These are phyloP conservation scores for Oncorhynchus keta DNA, from an alignment of 2,113 vertebrate species.

Conservation along the genomic window DNA sequence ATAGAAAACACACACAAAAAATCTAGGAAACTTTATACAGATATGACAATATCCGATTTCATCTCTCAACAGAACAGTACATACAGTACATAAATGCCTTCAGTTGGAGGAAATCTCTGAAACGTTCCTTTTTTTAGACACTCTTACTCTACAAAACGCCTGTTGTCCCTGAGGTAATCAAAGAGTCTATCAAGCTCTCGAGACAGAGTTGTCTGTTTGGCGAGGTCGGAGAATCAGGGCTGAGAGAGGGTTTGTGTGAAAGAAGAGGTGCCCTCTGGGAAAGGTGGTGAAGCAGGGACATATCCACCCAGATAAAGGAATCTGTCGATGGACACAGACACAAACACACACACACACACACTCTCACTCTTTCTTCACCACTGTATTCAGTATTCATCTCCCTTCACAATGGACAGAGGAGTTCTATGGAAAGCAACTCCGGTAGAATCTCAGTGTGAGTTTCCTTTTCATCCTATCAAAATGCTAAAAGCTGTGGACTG, in stretches of 20 bases:
- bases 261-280: neutral
- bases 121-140: neutral
- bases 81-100: neutral
- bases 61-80: too few relatives aligned
- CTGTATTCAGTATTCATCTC: too few relatives aligned
- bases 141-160: neutral
- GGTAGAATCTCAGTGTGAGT: too few relatives aligned
- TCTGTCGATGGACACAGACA: neutral
- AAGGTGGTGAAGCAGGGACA: neutral
- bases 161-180: neutral
- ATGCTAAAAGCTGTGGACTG: neutral
- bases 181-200: slow-evolving; percentile 10
- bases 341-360: neutral
- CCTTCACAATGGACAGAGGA: too few relatives aligned
- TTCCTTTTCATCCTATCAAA: too few relatives aligned
- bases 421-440: too few relatives aligned
- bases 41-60: too few relatives aligned
- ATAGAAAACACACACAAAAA: too few relatives aligned
- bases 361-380: too few relatives aligned
- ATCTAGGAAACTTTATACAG: too few relatives aligned
- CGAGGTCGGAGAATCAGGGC: neutral
- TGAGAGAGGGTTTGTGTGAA: neutral
- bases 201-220: neutral
- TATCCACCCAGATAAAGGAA: neutral
- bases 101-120: neutral